These are phyloP conservation scores for Penelope pileata DNA, from an alignment of 2,113 vertebrate species.

Conservation along the genomic window DNA sequence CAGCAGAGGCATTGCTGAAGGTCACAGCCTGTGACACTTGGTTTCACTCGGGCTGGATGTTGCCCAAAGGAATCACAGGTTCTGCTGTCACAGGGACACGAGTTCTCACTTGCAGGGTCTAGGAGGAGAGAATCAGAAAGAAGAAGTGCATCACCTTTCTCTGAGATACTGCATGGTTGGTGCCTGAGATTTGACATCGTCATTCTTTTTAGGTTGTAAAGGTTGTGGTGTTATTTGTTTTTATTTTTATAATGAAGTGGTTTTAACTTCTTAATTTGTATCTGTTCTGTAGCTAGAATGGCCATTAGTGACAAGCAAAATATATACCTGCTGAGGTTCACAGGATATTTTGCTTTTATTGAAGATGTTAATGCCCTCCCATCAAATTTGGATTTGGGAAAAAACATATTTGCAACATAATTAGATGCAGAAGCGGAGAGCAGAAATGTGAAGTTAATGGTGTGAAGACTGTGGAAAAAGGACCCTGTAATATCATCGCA, in stretches of 20 bases:
- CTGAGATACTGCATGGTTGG: neutral
- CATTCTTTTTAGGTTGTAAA: neutral
- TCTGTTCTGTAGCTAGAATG: neutral
- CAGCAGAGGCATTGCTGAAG: neutral
- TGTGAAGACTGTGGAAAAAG: neutral
- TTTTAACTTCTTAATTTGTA: neutral
- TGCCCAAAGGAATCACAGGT: neutral
- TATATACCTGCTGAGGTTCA: accelerated
- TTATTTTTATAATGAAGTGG: neutral
- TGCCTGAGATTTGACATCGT: neutral
- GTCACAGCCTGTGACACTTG: neutral
- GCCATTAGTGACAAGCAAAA: neutral
- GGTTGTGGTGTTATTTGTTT: neutral
- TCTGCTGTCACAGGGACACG: neutral
- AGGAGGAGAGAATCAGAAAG: neutral
- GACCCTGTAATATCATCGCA: neutral
- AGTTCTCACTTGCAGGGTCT: neutral
- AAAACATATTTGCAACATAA: neutral
- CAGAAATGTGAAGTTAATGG: neutral
- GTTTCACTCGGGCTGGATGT: neutral
- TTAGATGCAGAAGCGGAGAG: neutral
- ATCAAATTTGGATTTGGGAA: neutral
- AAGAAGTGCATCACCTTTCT: accelerated
- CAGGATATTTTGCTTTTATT: neutral
- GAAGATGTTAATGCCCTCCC: neutral